Percentiles rank a stretch among this genome's conserved stretches.
Conservation (phyloP, 2,888 invertebrate species). For the Amiota minor region DNA sequence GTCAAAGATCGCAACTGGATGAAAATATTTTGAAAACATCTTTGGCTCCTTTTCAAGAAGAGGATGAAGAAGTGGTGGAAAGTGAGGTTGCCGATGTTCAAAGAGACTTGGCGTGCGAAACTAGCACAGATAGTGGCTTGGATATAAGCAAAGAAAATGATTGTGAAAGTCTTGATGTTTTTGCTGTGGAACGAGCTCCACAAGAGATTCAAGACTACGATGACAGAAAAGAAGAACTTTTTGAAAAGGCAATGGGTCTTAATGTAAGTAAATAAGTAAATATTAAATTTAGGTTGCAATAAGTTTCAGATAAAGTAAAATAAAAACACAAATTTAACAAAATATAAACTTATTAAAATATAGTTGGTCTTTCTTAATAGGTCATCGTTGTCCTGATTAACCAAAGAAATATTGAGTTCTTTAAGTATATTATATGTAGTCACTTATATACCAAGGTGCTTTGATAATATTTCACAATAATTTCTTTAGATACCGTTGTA, state of each 20-base stretch:
- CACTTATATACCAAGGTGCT: too few species aligned
- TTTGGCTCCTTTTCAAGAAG: conserved; percentile 74
- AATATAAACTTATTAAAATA: too few species aligned
- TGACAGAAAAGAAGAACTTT: conserved; percentile 73
- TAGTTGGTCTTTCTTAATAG: too few species aligned
- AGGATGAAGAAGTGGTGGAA: conserved; percentile 53
- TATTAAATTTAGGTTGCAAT: not conserved
- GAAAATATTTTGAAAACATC: conserved; percentile 73
- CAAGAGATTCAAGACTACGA: conserved; percentile 43
- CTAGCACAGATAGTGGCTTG: conserved; percentile 35
- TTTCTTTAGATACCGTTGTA: too few species aligned
- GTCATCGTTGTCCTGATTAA: too few species aligned
- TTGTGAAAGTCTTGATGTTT: conserved; percentile 51
- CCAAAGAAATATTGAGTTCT: too few species aligned
- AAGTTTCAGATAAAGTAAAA: not conserved
- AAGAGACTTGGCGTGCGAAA: conserved; percentile 30
- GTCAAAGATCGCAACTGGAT: conserved; percentile 78
- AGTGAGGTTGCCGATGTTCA: conserved; percentile 32
- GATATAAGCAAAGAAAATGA: conserved; percentile 42
- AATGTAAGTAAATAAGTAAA: conserved; percentile 79
- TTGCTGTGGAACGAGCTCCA: conserved; percentile 42
- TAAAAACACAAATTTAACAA: not conserved
- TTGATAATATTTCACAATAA: too few species aligned
- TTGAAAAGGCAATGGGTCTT: conserved; percentile 80
- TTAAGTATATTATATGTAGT: too few species aligned